Evolutionary conservation across 1,140 invertebrate species (phyloP).

Genomic region (Lepidotrigona ventralis): DNA sequence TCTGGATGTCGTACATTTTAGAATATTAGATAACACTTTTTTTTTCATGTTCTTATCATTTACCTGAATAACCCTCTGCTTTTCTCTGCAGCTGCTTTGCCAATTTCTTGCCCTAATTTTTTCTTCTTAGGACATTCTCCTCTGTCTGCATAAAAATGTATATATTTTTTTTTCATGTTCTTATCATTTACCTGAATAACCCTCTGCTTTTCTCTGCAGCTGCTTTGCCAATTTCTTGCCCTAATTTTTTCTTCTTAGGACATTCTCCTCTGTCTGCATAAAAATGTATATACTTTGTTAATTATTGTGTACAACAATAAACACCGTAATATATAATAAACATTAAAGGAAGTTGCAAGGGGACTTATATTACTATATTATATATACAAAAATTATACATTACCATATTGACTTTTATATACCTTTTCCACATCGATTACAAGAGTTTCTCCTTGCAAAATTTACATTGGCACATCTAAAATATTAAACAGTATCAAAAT

Average conservation of each 20-base stretch:
- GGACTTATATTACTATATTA: background rate
- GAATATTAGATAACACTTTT: background rate
- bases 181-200: conserved; percentile 83
- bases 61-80: conserved; percentile 94
- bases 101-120: conserved; percentile 97
- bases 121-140: conserved; percentile 88
- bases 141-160: conserved; percentile 76
- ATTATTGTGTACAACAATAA: background rate
- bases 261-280: conserved; percentile 82
- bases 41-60: background rate
- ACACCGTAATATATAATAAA: background rate
- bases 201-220: conserved; percentile 99
- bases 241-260: conserved; percentile 92
- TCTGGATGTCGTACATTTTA: background rate
- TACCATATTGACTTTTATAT: conserved; percentile 54
- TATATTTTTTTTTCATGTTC: background rate
- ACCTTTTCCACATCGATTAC: conserved; percentile 94
- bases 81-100: conserved; percentile 98
- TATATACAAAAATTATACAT: conserved; percentile 29
- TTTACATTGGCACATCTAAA: conserved; percentile 95
- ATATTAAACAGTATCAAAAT: conserved; percentile 25
- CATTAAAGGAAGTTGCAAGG: background rate
- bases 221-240: conserved; percentile 98
- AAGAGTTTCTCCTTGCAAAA: conserved; percentile 93
- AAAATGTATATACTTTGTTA: conserved; percentile 25